A percentile compares a stretch with the other conserved stretches of the same genome.
Conservation (phyloP, 1,140 invertebrate genomes). For the Xylocopa sonorina region DNA sequence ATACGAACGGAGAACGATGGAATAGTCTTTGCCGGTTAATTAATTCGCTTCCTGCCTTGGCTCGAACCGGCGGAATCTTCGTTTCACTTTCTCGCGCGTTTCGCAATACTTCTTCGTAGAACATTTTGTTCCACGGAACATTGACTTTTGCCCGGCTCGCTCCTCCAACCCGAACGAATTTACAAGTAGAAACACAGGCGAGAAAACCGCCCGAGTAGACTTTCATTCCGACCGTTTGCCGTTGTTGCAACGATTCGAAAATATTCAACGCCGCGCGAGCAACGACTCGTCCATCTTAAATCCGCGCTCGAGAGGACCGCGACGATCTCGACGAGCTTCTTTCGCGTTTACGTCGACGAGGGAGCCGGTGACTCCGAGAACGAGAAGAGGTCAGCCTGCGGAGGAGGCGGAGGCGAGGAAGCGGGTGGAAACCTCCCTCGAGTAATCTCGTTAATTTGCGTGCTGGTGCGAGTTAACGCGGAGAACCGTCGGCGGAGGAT, state of each 20-base stretch:
- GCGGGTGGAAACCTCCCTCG: conserved; percentile 34
- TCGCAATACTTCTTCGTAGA: neutral
- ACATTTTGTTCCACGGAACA: conserved; percentile 1
- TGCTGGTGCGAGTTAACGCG: conserved; percentile 42
- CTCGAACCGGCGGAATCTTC: neutral
- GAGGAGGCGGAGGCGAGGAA: too few species aligned
- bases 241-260: too few species aligned
- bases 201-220: too few species aligned
- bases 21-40: conserved; percentile 26
- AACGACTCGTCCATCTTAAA: too few species aligned
- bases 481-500: conserved; percentile 11
- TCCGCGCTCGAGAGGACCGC: too few species aligned
- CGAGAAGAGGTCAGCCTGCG: conserved; percentile 6
- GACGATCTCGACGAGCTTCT: neutral
- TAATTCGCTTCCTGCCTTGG: conserved; percentile 34
- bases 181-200: neutral
- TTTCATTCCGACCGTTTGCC: neutral
- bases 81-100: conserved; percentile 33
- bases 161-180: neutral
- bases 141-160: neutral
- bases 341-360: conserved; percentile 46
- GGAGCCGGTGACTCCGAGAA: conserved; percentile 34
- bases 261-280: too few species aligned
- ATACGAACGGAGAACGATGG: neutral
- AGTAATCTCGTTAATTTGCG: conserved; percentile 72